These are phyloP conservation scores for Furnarius figulus DNA, from an alignment of 2,113 vertebrate species.

Conservation along the genomic window DNA sequence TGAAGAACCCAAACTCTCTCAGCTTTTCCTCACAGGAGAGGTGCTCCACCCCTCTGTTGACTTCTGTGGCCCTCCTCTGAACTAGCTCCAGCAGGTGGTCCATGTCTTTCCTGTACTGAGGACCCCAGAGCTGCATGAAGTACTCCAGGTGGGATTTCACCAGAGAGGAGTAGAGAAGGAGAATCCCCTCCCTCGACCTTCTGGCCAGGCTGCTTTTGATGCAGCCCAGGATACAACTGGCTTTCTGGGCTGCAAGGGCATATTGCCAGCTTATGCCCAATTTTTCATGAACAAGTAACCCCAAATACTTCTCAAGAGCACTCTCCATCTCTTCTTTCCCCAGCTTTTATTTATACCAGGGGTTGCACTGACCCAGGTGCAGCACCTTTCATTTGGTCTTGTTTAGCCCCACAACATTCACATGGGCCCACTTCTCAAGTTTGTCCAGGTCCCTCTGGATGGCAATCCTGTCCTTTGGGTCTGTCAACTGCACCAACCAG, in stretches of 20 bases:
- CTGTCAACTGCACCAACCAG: not conserved
- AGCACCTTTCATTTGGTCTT: not conserved
- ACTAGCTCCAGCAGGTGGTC: not conserved
- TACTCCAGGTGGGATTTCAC: not conserved
- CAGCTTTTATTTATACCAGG: not conserved
- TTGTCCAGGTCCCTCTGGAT: not conserved
- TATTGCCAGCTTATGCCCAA: not conserved
- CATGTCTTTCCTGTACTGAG: not conserved
- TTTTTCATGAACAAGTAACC: not conserved
- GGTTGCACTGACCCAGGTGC: not conserved
- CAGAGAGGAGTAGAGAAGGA: not conserved
- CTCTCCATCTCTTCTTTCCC: not conserved
- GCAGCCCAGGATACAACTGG: not conserved
- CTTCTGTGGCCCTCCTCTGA: not conserved
- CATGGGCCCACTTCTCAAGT: not conserved
- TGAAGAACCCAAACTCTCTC: not conserved
- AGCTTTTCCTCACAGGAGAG: not conserved
- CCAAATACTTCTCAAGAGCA: not conserved
- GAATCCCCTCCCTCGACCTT: not conserved
- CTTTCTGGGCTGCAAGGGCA: not conserved
- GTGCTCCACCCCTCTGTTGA: not conserved
- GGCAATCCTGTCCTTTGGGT: not conserved
- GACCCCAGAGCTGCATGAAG: not conserved
- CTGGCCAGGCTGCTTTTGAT: not conserved
- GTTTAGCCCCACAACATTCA: not conserved